These are phyloP conservation scores for Drosophila bifasciata DNA, from an alignment of 1,140 invertebrate species.

Conservation along the genomic window DNA sequence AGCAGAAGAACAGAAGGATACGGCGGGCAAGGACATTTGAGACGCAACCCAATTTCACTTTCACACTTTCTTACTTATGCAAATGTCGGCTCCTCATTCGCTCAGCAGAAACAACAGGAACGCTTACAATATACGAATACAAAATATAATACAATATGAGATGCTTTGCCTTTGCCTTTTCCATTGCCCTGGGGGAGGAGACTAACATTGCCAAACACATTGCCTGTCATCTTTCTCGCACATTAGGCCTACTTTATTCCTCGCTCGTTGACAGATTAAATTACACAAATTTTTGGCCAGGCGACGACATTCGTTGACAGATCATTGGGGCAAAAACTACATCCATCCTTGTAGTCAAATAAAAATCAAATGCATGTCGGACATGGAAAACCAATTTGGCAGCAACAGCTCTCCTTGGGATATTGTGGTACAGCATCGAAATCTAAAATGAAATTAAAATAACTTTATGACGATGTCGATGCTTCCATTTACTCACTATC, in stretches of 20 bases:
- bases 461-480: background rate
- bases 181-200: too few relatives aligned
- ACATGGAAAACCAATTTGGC: slow-evolving; percentile 58
- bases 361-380: slow-evolving; percentile 63
- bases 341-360: slow-evolving; percentile 38
- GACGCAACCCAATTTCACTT: slow-evolving; percentile 35
- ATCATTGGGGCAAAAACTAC: slow-evolving; percentile 55
- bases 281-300: slow-evolving; percentile 55
- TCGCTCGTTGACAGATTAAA: slow-evolving; percentile 73
- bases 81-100: slow-evolving; percentile 62
- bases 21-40: slow-evolving; percentile 9
- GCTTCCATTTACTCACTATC: background rate
- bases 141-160: slow-evolving; percentile 53
- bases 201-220: slow-evolving; percentile 47
- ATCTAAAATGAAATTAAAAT: too few relatives aligned
- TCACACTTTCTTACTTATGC: slow-evolving; percentile 79
- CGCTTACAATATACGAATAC: slow-evolving; percentile 27
- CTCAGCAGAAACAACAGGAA: slow-evolving; percentile 40
- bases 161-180: slow-evolving; percentile 35
- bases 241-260: slow-evolving; percentile 72
- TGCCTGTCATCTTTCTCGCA: slow-evolving; percentile 73
- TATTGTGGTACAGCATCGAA: too few relatives aligned
- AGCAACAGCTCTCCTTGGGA: background rate
- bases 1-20: slow-evolving; percentile 4
- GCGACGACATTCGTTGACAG: slow-evolving; percentile 60